Evolutionary conservation across 2,888 invertebrate genomes (phyloP), one percentile per base, ranked within the genome.

Genomic region (Dynastes tityus): DNA sequence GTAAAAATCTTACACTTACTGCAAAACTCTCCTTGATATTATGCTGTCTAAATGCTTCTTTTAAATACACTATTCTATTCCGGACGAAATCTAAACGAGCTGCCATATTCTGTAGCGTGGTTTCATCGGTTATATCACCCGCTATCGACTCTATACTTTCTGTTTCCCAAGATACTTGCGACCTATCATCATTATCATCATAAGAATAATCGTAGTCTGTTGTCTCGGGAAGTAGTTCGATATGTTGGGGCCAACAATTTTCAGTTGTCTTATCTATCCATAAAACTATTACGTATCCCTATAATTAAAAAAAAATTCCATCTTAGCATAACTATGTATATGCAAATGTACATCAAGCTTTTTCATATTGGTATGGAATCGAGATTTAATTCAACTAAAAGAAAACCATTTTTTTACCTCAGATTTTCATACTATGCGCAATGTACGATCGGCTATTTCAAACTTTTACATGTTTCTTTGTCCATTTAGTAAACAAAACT

Each of bases 191-290:
- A 40, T 81, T 80, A 80, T 89, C 89, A 40, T 94, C 94, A 1
- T 93, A 92, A 93, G 94, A 95, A 51, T 95, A 90, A 85, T 94
- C 94, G 49, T 94, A 94, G 80, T 95, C 94, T 78, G 95, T 94
- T 0, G 93, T 93, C 85, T 95, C 95, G 83, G 87, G 95, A 92
- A 79, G 94, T 92, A 80, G 94, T 93, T 87, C 88, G 65, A 89
- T 86, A 78, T 87, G 96, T 87, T 97, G 97, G 0, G 98, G 98
- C 94, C 96, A 97, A 87, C 96, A 97, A 91, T 95, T 94, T 82
- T 96, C 96, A 6, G 93, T 92, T 80, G 93, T 93, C 11, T 95
- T 95, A 86, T 96, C 95, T 0, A 96, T 95, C 98, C 98, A 98
- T 92, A 96, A 95, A n/a, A 98, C 96, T 85, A 95, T 93, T 3